These are phyloP conservation scores for Halcyon senegalensis DNA, from an alignment of 2,113 vertebrate species.

Conservation along the genomic window DNA sequence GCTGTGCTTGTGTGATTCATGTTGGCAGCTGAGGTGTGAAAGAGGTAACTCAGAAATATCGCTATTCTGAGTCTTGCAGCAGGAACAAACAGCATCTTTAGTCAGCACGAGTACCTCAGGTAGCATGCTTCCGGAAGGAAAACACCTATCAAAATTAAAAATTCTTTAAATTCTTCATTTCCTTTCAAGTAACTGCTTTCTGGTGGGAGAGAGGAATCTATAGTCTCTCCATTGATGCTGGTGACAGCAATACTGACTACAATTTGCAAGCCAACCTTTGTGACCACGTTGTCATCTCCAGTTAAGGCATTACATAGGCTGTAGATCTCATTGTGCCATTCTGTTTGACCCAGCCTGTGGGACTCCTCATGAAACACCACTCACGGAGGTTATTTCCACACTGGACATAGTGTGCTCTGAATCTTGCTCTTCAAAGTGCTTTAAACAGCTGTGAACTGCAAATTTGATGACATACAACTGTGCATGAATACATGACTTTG, in stretches of 20 bases:
- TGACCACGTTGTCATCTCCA: not conserved
- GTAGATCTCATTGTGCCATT: rapidly evolving
- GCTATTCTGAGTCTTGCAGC: not conserved
- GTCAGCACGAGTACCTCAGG: rapidly evolving
- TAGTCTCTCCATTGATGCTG: not conserved
- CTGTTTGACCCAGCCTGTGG: not conserved
- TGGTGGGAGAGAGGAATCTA: not conserved
- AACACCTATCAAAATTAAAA: not conserved
- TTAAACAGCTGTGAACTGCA: not conserved
- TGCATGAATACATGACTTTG: not conserved
- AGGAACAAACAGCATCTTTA: not conserved
- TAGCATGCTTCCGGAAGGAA: not conserved
- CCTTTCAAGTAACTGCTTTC: not conserved
- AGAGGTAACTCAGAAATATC: not conserved
- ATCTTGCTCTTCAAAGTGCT: not conserved
- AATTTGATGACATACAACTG: not conserved
- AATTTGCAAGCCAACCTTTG: not conserved
- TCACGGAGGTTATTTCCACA: not conserved
- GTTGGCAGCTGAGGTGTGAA: not conserved
- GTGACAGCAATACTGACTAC: not conserved
- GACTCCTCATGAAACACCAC: not conserved
- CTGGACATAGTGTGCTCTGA: not conserved
- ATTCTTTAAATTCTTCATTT: not conserved
- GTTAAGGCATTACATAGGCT: not conserved
- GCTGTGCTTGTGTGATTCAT: rapidly evolving